Percentiles rank a stretch among this genome's conserved stretches.
These are phyloP conservation scores for Sceliomorpha sp. DNA, from an alignment of 2,888 invertebrate genomes.

Conservation along the genomic window DNA sequence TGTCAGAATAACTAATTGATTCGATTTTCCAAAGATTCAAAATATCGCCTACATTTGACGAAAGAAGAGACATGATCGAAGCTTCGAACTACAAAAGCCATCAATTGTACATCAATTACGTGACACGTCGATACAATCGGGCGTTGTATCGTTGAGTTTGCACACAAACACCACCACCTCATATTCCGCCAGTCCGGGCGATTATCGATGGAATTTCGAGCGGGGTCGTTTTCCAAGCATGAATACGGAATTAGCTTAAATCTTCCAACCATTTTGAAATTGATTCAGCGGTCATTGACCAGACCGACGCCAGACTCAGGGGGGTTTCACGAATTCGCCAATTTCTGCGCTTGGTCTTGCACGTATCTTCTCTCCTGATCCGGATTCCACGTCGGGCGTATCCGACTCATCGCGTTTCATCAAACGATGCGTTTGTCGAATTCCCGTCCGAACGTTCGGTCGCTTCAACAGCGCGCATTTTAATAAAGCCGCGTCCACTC, in stretches of 20 bases:
- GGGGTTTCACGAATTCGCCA: not conserved
- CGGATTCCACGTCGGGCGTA: not conserved
- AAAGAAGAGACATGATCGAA: not conserved
- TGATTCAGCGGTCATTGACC: slow-evolving; percentile 55
- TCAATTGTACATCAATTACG: slow-evolving; percentile 49
- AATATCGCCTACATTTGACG: slow-evolving; percentile 1
- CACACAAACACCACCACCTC: slow-evolving; percentile 29
- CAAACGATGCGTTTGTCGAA: not conserved
- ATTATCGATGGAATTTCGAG: slow-evolving; percentile 56
- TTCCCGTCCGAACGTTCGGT: not conserved
- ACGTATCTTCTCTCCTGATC: not conserved
- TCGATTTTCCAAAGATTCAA: slow-evolving; percentile 20
- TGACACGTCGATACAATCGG: slow-evolving; percentile 45
- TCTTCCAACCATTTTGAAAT: slow-evolving; percentile 43
- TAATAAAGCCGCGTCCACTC: no score
- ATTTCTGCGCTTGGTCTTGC: not conserved
- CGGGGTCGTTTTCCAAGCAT: slow-evolving; percentile 51
- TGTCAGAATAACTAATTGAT: slow-evolving; percentile 1
- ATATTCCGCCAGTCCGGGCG: slow-evolving; percentile 15
- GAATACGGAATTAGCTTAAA: slow-evolving; percentile 50
- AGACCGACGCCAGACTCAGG: slow-evolving; percentile 4
- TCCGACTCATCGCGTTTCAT: slow-evolving; percentile 1
- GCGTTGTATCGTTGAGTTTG: slow-evolving; percentile 34
- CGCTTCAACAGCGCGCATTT: no score
- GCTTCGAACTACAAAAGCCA: slow-evolving; percentile 14